A percentile compares a stretch with the other conserved stretches of the same genome.
These are phyloP conservation scores for Melospiza georgiana DNA, from an alignment of 2,113 vertebrate genomes.

Conservation along the genomic window DNA sequence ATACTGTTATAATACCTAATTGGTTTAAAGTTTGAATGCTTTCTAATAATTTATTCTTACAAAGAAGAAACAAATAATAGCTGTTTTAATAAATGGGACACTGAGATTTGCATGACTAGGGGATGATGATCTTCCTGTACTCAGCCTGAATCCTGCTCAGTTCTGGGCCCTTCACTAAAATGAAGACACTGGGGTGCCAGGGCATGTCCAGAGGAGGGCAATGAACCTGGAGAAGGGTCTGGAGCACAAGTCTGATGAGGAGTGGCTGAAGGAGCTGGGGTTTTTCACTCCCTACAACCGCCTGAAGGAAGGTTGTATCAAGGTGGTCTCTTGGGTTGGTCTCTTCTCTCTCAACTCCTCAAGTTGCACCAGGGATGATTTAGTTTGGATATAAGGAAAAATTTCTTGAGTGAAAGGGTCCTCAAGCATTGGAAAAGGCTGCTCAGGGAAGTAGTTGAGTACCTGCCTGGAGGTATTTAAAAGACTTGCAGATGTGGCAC, in stretches of 20 bases:
- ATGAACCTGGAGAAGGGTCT: neutral
- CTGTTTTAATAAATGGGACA: neutral
- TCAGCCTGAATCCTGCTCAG: neutral
- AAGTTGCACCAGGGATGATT: neutral
- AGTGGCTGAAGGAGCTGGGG: neutral
- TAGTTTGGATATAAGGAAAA: neutral
- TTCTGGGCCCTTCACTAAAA: neutral
- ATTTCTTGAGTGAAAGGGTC: neutral
- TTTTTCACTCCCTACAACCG: neutral
- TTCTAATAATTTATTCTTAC: neutral
- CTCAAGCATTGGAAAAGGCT: neutral
- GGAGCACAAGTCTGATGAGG: neutral
- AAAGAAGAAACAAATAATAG: neutral
- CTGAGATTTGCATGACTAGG: neutral
- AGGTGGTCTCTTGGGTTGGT: neutral
- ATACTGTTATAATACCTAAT: neutral
- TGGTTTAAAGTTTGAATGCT: neutral
- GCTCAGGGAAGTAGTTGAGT: neutral
- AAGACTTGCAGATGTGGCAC: neutral
- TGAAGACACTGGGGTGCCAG: neutral
- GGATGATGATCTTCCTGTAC: neutral
- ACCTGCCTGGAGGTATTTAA: neutral
- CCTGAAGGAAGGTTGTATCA: neutral
- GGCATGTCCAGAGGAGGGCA: neutral
- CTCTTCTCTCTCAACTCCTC: neutral